These are phyloP conservation scores for Phrynocephalus guinanensis DNA, from an alignment of 2,797 vertebrate species.

Conservation along the genomic window DNA sequence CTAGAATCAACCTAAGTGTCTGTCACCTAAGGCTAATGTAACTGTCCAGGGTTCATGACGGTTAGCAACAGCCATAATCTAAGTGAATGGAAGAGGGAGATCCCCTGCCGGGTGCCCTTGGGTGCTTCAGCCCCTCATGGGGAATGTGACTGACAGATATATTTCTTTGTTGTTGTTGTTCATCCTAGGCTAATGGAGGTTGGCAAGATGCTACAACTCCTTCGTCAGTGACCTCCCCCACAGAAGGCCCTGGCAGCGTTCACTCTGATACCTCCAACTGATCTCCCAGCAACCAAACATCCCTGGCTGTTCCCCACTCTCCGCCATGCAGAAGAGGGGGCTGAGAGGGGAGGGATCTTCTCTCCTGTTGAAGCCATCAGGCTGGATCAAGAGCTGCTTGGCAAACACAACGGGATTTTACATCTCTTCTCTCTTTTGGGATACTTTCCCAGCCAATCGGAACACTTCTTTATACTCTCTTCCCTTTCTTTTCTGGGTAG, in stretches of 20 bases:
- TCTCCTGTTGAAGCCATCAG: conserved; percentile 79
- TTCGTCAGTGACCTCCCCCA: conserved; percentile 98
- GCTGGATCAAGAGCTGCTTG: conserved; percentile 82
- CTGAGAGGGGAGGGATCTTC: conserved; percentile 75
- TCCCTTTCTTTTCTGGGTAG: conserved; percentile 83
- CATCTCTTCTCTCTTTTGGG: conserved; percentile 80
- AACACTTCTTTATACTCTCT: conserved; percentile 85
- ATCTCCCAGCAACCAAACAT: conserved; percentile 84
- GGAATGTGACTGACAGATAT: conserved; percentile 51
- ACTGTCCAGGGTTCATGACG: neutral
- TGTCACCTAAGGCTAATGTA: neutral
- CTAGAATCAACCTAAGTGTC: neutral
- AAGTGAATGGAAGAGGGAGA: neutral
- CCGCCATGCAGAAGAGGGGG: conserved; percentile 65
- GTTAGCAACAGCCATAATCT: neutral
- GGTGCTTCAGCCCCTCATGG: too few relatives aligned
- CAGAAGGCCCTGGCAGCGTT: conserved; percentile 99
- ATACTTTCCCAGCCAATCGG: conserved; percentile 81
- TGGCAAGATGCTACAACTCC: conserved; percentile 99
- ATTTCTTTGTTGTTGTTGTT: conserved; percentile 56
- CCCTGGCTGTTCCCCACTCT: conserved; percentile 77
- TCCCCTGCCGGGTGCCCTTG: neutral
- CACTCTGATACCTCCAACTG: conserved; percentile 99
- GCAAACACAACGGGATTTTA: conserved; percentile 81
- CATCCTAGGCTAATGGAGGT: conserved; percentile 91